Base-by-base conservation (phyloP, 1,140 invertebrate species). In the Aphelenchoides besseyi region DNA sequence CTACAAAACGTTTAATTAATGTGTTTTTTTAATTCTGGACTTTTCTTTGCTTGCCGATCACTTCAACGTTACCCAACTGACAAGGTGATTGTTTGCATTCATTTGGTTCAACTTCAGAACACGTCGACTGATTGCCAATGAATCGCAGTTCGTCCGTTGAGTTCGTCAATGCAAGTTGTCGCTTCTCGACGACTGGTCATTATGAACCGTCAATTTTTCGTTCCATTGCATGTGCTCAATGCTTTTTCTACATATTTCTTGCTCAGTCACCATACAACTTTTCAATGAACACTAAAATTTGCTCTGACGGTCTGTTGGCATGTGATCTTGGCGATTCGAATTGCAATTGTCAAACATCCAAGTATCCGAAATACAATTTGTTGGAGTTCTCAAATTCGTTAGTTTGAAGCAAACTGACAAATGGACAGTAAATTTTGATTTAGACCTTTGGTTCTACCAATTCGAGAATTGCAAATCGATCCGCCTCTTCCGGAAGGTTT, bases 401-500 rank as follows among this genome's bases (percentile, higher is more conserved):
- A 16, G 41, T 48, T 23, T 12, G 12, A 16, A 23, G 23, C 23
- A 23, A 23, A 23, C 23, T 48, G 12, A 48, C 12, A 12, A 48
- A 48, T 48, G 12, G 23, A 48, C 12, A 23, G 12, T 5, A 59
- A 59, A 18, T 59, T 28, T 5, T 59, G 5, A 18, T 74, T 74
- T 69, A 74, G 72, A 26, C n/a, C 59, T 23, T 61, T 62, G 3
- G 37, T 29, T 28, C 71, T 36, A 26, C 41, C 72, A 3, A 73
- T 74, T 16, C 52, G 26, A n/a, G n/a, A 68, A n/a, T 26, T 74
- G 23, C 18, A 69, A 52, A 16, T 74, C 29, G 30, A 55, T 28
- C 73, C 73, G 2, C 12, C 32, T 26, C 54, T 74, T 8, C 73
- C 73, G 16, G n/a, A 26, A 41, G 64, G 73, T 55, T 74, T 78